phyloP scores from a whole-genome alignment of 2,797 vertebrate genomes.

The Rousettus madagascariensis region DNA sequence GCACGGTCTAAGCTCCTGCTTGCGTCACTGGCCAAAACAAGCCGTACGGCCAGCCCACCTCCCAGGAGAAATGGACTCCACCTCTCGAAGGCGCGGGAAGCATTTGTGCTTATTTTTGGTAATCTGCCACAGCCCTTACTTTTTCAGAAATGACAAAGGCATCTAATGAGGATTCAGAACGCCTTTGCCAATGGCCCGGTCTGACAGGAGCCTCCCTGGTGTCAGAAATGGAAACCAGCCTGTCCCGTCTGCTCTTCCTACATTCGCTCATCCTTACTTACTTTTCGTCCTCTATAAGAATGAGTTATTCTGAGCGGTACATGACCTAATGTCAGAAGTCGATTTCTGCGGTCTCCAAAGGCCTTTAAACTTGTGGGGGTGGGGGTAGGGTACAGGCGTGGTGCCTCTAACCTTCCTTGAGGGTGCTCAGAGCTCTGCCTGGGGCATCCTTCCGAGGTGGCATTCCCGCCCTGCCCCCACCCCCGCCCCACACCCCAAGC shows the following conservation, averaged over 20 bases:
- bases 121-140: background rate
- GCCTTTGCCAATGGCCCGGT: background rate
- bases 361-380: background rate
- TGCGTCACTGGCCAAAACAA: background rate
- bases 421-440: background rate
- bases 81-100: background rate
- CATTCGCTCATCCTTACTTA: no score
- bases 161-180: background rate
- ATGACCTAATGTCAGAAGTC: background rate
- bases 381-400: background rate
- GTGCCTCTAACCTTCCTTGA: no score
- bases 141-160: background rate
- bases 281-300: background rate
- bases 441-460: background rate
- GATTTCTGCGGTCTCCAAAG: background rate
- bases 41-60: background rate
- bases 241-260: background rate
- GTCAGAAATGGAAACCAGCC: background rate
- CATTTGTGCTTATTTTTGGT: background rate
- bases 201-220: background rate
- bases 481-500: no score
- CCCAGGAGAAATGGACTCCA: background rate
- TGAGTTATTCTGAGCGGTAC: background rate
- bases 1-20: background rate
- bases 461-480: background rate